A percentile compares a stretch with the other conserved stretches of the same genome.
Evolutionary conservation across 2,113 vertebrate species (phyloP).

Genomic region (human (Homo sapiens)): DNA sequence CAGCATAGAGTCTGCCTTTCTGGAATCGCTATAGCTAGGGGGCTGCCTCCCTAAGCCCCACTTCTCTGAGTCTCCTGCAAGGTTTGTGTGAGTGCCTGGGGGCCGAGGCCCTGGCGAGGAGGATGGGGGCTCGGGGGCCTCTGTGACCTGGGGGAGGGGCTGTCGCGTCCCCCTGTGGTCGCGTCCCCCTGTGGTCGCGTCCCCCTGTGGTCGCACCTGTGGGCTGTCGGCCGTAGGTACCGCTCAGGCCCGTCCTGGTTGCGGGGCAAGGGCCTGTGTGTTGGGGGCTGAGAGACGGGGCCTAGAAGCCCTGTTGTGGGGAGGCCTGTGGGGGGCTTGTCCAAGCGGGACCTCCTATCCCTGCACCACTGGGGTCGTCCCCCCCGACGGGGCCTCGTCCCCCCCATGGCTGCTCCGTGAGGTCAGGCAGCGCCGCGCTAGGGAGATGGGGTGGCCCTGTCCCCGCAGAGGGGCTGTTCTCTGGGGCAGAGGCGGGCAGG

Average conservation of each 20-base stretch:
- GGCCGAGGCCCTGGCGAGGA: neutral
- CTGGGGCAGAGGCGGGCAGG: neutral
- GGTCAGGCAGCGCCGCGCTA: rapidly evolving
- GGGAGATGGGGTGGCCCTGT: neutral
- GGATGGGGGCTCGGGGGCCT: no score
- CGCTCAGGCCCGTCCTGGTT: neutral
- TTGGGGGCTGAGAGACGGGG: no score
- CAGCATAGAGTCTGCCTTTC: no score
- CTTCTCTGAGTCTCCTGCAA: no score
- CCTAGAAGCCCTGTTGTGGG: rapidly evolving
- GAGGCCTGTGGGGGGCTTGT: no score
- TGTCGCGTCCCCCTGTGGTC: rapidly evolving
- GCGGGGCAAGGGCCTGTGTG: neutral
- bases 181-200: rapidly evolving
- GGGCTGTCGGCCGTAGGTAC: no score
- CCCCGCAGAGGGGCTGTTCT: no score
- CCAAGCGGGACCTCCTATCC: neutral
- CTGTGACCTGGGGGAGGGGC: no score
- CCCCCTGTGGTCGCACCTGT: rapidly evolving
- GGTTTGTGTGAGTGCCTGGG: neutral
- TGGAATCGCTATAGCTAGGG: no score
- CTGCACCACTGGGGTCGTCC: neutral
- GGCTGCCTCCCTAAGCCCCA: no score
- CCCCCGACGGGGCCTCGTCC: no score
- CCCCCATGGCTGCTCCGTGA: neutral